Evolutionary conservation across 2,113 vertebrate species (phyloP).

Genomic region (Terrapene triunguis): DNA sequence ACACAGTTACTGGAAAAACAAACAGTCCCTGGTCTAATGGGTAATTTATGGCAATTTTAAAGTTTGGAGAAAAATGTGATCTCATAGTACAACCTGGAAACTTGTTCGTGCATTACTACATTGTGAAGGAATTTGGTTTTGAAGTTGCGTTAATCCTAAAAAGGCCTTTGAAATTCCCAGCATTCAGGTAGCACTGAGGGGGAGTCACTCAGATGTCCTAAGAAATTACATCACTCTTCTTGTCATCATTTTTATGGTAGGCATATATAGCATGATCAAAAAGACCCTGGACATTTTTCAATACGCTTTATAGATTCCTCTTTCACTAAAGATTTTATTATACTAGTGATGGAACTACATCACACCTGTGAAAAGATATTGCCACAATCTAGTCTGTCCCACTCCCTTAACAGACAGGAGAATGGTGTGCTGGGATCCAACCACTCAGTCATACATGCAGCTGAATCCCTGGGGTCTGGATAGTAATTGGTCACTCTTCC

Average conservation of each 20-base stretch:
- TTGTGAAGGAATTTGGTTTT: conserved; percentile 46
- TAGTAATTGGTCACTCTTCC: neutral
- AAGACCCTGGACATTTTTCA: neutral
- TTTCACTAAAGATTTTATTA: neutral
- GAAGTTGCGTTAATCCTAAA: conserved; percentile 40
- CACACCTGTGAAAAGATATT: neutral
- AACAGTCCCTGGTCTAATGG: neutral
- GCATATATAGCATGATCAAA: neutral
- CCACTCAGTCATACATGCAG: neutral
- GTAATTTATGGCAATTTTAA: conserved; percentile 66
- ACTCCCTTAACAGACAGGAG: too few relatives aligned
- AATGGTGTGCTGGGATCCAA: neutral
- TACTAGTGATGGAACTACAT: neutral
- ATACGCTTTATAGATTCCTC: neutral
- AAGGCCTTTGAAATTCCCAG: conserved; percentile 14
- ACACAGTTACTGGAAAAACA: conserved; percentile 46
- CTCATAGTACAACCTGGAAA: conserved; percentile 56
- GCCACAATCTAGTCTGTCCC: neutral
- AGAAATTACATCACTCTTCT: neutral
- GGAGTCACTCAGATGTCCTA: neutral
- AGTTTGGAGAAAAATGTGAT: conserved; percentile 63
- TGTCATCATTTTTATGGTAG: neutral
- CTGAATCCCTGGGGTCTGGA: neutral
- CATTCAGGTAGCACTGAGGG: conserved; percentile 30
- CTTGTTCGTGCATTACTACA: conserved; percentile 52